These are phyloP conservation scores for Folsomia candida DNA, from an alignment of 2,888 invertebrate genomes.

Conservation along the genomic window DNA sequence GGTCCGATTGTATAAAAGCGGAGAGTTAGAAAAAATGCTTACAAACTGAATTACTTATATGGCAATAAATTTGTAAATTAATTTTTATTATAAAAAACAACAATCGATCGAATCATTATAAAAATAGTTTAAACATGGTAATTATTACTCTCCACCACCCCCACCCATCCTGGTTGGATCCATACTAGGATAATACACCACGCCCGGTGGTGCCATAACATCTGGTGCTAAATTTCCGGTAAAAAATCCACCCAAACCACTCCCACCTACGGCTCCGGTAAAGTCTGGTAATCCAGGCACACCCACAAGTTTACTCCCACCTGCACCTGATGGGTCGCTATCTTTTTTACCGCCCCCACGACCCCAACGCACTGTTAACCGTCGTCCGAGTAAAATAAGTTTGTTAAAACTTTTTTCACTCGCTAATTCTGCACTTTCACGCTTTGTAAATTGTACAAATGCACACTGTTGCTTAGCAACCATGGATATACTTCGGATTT, in stretches of 20 bases:
- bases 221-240: no score
- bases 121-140: no score
- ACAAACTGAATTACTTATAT: no score
- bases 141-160: no score
- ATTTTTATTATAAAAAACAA: no score
- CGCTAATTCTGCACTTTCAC: constrained; percentile 86
- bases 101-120: no score
- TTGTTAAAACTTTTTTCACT: constrained; percentile 96
- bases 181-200: constrained; percentile 89
- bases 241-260: no score
- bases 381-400: constrained; percentile 75
- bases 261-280: no score
- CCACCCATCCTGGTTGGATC: constrained; percentile 93
- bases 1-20: constrained; percentile 67
- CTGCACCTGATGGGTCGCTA: constrained; percentile 51
- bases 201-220: constrained; percentile 52
- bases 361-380: constrained; percentile 98
- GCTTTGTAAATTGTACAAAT: constrained; percentile 91
- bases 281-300: constrained; percentile 53
- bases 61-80: no score
- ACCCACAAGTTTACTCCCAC: constrained; percentile 65
- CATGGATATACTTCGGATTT: constrained; percentile 88
- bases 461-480: constrained; percentile 93
- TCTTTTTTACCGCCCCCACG: constrained; percentile 73
- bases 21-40: constrained; percentile 63